A percentile compares a stretch with the other conserved stretches of the same genome.
phyloP scores from a whole-genome alignment of 1,140 invertebrate genomes.

The Acarapis woodi region DNA sequence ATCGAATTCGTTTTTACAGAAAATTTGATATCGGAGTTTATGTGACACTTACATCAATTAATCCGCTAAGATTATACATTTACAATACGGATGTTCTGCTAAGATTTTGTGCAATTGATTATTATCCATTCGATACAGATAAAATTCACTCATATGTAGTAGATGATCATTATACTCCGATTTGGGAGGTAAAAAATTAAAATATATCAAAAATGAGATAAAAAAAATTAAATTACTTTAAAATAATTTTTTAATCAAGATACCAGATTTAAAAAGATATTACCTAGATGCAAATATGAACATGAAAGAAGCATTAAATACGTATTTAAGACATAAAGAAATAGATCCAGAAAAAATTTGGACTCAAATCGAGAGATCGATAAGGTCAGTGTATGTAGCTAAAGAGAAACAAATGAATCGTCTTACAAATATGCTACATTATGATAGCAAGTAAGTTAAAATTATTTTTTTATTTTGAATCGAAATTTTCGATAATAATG shows the following conservation, averaged over 20 bases:
- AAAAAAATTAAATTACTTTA: neutral
- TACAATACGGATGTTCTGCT: slow-evolving; percentile 65
- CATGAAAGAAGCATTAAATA: slow-evolving; percentile 62
- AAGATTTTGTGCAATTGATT: slow-evolving; percentile 69
- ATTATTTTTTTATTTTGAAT: no score
- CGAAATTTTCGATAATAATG: no score
- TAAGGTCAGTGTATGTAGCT: slow-evolving; percentile 34
- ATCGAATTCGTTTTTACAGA: slow-evolving; percentile 24
- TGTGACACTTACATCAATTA: slow-evolving; percentile 59
- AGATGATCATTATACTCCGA: slow-evolving; percentile 71
- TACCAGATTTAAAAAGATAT: slow-evolving; percentile 45
- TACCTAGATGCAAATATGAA: slow-evolving; percentile 43
- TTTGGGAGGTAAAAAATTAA: slow-evolving; percentile 38
- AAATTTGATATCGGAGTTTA: slow-evolving; percentile 96
- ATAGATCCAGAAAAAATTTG: slow-evolving; percentile 43
- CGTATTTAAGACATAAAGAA: slow-evolving; percentile 33
- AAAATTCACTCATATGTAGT: slow-evolving; percentile 71
- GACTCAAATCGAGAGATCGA: slow-evolving; percentile 44
- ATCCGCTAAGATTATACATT: slow-evolving; percentile 61
- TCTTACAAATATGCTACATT: slow-evolving; percentile 16
- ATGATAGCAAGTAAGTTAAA: neutral
- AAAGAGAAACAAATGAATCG: slow-evolving; percentile 34
- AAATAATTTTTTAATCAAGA: slow-evolving; percentile 13
- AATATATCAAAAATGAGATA: neutral
- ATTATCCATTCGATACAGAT: slow-evolving; percentile 58